Evolutionary conservation across 2,113 vertebrate genomes (phyloP).

Genomic region (Petaurus breviceps): DNA sequence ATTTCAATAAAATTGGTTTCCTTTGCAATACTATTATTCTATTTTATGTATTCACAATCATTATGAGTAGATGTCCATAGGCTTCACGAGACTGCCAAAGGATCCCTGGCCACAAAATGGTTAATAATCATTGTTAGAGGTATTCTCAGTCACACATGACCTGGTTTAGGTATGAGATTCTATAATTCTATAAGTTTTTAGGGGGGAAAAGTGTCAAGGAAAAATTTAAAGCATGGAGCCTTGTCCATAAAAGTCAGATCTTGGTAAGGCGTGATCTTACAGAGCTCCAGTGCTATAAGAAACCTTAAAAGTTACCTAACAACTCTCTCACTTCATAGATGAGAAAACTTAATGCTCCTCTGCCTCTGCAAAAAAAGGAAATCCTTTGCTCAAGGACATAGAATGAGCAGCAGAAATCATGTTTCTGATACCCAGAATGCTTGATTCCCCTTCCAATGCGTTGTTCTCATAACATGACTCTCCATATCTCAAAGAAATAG

Average conservation of each 20-base stretch:
- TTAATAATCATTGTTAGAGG: background rate
- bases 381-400: background rate
- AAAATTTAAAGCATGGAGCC: background rate
- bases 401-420: background rate
- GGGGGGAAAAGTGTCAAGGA: background rate
- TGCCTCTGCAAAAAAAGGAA: background rate
- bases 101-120: background rate
- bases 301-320: background rate
- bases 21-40: background rate
- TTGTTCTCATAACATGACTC: background rate
- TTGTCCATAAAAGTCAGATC: background rate
- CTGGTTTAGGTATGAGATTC: background rate
- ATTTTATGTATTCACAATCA: background rate
- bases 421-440: background rate
- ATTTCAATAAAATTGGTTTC: background rate
- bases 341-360: background rate
- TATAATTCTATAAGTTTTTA: background rate
- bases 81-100: background rate
- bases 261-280: background rate
- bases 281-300: background rate
- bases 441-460: background rate
- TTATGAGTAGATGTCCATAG: background rate
- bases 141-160: background rate
- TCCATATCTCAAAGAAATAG: background rate
- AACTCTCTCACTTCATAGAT: background rate